phyloP scores from a whole-genome alignment of 2,113 vertebrate genomes.

The Vulpes ferrilata region DNA sequence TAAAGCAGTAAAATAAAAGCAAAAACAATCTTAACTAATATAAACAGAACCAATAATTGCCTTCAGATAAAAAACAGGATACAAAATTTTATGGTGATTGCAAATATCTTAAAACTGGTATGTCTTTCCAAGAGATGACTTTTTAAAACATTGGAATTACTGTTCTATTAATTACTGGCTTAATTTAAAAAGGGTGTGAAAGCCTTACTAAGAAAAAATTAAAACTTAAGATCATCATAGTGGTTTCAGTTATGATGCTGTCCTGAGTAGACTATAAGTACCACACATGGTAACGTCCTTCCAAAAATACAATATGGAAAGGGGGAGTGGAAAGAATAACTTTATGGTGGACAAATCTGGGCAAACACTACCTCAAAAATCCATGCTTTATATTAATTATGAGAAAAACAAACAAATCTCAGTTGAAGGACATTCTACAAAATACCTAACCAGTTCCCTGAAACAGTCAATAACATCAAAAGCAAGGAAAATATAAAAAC shows the following conservation, averaged over 20 bases:
- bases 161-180: background rate
- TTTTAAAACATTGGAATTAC: conserved; percentile 3
- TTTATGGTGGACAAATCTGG: background rate
- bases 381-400: background rate
- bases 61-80: background rate
- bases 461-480: background rate
- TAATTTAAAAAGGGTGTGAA: background rate
- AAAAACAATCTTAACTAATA: conserved; percentile 33
- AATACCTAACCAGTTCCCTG: background rate
- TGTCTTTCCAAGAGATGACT: background rate
- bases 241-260: background rate
- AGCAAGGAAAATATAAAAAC: background rate
- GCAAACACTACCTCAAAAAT: background rate
- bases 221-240: background rate
- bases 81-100: background rate
- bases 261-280: background rate
- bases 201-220: background rate
- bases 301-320: background rate
- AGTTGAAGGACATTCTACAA: background rate
- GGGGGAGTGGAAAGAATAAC: too few relatives aligned
- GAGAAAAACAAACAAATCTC: background rate
- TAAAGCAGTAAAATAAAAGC: conserved; percentile 35
- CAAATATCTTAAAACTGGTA: background rate
- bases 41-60: background rate
- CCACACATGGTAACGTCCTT: background rate